Percentiles rank a stretch among this genome's conserved stretches.
phyloP scores from a whole-genome alignment of 1,140 invertebrate species.

The Trachelipus rathkii region DNA sequence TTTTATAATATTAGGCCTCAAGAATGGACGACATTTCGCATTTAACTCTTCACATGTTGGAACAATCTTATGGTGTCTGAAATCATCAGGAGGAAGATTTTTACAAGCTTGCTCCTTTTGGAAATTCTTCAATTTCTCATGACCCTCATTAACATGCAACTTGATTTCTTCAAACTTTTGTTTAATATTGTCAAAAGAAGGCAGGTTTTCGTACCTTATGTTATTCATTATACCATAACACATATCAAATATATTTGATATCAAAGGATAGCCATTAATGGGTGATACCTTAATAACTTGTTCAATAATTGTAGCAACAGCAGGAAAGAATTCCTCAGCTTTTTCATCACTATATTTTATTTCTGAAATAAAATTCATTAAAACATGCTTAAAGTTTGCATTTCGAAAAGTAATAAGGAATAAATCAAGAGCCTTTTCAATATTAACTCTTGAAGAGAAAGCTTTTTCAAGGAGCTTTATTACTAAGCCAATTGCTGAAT shows the following conservation, averaged over 20 bases:
- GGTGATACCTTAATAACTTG: background rate
- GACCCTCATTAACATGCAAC: background rate
- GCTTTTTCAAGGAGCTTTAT: background rate
- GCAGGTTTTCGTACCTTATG: background rate
- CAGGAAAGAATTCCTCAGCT: background rate
- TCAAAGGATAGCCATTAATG: background rate
- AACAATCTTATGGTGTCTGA: constrained; percentile 27
- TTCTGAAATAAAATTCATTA: background rate
- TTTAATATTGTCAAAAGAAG: background rate
- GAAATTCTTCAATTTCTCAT: background rate
- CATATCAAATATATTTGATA: background rate
- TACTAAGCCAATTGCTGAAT: background rate
- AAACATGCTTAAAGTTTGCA: background rate
- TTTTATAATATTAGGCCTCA: constrained; percentile 59
- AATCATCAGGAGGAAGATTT: constrained; percentile 35
- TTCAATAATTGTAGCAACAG: background rate
- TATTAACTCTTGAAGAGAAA: background rate
- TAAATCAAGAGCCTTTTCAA: background rate
- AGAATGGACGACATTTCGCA: constrained; percentile 47
- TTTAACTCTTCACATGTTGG: constrained; percentile 30
- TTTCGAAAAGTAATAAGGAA: background rate
- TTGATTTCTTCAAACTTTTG: background rate
- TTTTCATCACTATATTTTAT: background rate
- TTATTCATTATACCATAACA: background rate
- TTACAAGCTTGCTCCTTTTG: background rate